Conservation (phyloP, 2,113 vertebrate species). For the Psephotus haematonotus region DNA sequence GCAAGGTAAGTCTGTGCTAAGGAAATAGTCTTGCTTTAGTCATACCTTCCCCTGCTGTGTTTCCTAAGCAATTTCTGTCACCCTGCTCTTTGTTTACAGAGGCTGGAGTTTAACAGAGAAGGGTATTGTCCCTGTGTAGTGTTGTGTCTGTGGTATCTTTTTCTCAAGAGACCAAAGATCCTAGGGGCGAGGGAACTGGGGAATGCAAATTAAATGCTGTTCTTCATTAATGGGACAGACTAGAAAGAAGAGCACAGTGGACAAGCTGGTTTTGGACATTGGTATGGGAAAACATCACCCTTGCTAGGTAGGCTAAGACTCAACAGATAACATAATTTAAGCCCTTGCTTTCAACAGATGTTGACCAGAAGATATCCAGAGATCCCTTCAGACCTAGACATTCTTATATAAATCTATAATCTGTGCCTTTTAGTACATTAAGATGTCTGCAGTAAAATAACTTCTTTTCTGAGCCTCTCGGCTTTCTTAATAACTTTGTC, state of each 20-base stretch:
- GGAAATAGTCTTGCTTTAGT: accelerated
- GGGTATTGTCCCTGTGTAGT: not conserved
- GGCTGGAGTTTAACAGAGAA: not conserved
- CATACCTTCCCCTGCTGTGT: not conserved
- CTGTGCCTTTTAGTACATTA: not conserved
- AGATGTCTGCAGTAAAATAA: not conserved
- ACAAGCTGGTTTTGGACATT: not conserved
- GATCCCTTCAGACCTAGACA: not conserved
- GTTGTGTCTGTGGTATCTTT: not conserved
- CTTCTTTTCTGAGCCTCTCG: not conserved
- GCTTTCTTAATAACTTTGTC: not conserved
- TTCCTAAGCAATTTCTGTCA: not conserved
- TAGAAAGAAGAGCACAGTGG: not conserved
- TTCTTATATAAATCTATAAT: not conserved
- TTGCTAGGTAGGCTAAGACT: not conserved
- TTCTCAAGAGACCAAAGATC: not conserved
- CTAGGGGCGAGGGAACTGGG: not conserved
- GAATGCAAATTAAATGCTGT: not conserved
- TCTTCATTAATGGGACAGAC: not conserved
- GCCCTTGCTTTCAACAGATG: not conserved
- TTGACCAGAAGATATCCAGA: not conserved
- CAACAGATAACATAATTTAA: not conserved
- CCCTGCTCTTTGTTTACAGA: not conserved
- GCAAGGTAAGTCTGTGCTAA: constrained; percentile 76
- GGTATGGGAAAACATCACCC: not conserved